Conservation (phyloP, 2,888 invertebrate species). For the Agriopis aurantiaria region DNA sequence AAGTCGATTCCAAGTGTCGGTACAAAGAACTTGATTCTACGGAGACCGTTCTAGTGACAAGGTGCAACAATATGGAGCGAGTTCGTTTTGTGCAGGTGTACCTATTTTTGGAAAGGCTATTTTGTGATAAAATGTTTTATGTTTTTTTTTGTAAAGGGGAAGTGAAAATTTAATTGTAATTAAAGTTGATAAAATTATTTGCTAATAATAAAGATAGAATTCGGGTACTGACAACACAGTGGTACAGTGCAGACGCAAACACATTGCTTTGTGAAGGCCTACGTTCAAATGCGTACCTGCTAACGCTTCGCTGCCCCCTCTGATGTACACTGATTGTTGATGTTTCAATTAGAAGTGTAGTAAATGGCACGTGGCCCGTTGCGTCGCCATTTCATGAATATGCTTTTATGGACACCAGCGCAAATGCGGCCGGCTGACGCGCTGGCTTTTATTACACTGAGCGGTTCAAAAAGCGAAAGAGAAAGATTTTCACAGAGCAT, state of each 20-base stretch:
- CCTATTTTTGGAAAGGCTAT: too few relatives aligned
- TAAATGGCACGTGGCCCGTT: slow-evolving; percentile 37
- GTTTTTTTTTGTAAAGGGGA: too few relatives aligned
- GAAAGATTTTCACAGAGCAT: not conserved
- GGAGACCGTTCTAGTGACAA: too few relatives aligned
- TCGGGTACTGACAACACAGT: slow-evolving; percentile 6
- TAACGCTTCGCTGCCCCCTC: slow-evolving; percentile 55
- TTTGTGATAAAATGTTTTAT: too few relatives aligned
- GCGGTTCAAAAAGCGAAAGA: slow-evolving; percentile 1
- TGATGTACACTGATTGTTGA: slow-evolving; percentile 58
- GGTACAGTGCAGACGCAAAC: slow-evolving; percentile 13
- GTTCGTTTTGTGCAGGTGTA: too few relatives aligned
- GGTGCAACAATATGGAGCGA: too few relatives aligned
- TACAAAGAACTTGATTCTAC: too few relatives aligned
- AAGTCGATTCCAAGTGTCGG: too few relatives aligned
- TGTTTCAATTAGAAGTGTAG: slow-evolving; percentile 58
- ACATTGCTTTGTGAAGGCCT: slow-evolving; percentile 48
- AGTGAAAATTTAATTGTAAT: too few relatives aligned
- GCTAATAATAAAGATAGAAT: not conserved
- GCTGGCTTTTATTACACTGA: slow-evolving; percentile 14
- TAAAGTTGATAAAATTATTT: too few relatives aligned
- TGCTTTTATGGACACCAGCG: slow-evolving; percentile 27
- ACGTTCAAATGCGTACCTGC: slow-evolving; percentile 53
- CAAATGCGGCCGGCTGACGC: slow-evolving; percentile 6
- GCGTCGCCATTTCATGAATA: slow-evolving; percentile 31